A percentile compares a stretch with the other conserved stretches of the same genome.
These are phyloP conservation scores for Celastrina argiolus DNA, from an alignment of 2,888 invertebrate species.

Conservation along the genomic window DNA sequence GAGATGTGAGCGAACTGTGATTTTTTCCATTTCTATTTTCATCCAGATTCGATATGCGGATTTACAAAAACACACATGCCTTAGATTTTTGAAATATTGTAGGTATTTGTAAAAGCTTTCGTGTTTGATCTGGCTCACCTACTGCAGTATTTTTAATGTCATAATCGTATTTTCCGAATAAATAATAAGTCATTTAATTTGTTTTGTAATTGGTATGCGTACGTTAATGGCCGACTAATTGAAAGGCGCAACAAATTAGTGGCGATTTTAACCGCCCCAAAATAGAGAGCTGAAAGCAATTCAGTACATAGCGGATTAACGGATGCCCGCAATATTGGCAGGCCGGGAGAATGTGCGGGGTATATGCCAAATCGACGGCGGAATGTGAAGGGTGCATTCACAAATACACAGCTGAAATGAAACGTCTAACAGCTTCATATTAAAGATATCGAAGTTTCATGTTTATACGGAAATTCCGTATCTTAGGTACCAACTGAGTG, in stretches of 20 bases:
- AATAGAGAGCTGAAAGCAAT: conserved; percentile 24
- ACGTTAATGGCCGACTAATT: conserved; percentile 4
- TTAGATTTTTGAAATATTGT: too few relatives aligned
- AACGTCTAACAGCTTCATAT: conserved; percentile 1
- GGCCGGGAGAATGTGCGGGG: conserved; percentile 24
- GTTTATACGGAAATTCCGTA: neutral
- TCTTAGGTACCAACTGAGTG: too few relatives aligned
- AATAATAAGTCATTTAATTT: neutral
- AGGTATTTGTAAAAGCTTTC: neutral
- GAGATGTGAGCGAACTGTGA: too few relatives aligned
- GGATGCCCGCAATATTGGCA: conserved; percentile 43
- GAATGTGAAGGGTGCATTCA: conserved; percentile 12
- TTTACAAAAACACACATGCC: too few relatives aligned
- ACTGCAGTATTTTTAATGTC: neutral
- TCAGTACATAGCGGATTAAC: conserved; percentile 43
- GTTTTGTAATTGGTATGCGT: neutral
- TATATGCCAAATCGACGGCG: conserved; percentile 13
- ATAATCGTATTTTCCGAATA: neutral
- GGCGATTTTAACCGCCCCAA: conserved; percentile 18
- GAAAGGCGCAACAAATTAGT: conserved; percentile 19
- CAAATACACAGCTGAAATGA: conserved; percentile 13
- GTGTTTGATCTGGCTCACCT: neutral
- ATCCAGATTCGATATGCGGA: too few relatives aligned
- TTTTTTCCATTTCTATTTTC: too few relatives aligned
- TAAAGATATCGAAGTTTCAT: neutral